phyloP scores from a whole-genome alignment of 2,888 invertebrate genomes.

The Bibio marci region DNA sequence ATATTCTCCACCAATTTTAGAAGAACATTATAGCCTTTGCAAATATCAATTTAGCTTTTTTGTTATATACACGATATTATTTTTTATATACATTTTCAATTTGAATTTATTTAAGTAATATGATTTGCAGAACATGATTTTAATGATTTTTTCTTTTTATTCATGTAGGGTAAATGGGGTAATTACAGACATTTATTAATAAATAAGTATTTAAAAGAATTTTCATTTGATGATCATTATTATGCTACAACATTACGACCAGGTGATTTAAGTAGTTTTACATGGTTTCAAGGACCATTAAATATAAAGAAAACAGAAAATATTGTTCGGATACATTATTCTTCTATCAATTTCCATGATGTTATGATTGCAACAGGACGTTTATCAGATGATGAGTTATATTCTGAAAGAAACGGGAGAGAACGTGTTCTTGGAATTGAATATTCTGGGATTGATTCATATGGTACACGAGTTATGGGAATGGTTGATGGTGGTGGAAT shows the following conservation, averaged over 20 bases:
- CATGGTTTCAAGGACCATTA: constrained; percentile 61
- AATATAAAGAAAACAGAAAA: constrained; percentile 34
- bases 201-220: constrained; percentile 27
- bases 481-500: constrained; percentile 35
- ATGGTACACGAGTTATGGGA: constrained; percentile 48
- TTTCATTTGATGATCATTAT: constrained; percentile 41
- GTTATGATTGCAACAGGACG: constrained; percentile 89
- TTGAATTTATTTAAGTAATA: not conserved
- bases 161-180: constrained; percentile 42
- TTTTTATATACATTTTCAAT: too few relatives aligned
- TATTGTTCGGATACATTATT: constrained; percentile 43
- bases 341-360: constrained; percentile 85
- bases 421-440: constrained; percentile 54
- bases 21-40: too few relatives aligned
- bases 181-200: constrained; percentile 66
- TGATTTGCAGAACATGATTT: constrained; percentile 5
- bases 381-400: constrained; percentile 65
- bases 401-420: constrained; percentile 42
- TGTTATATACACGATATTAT: too few relatives aligned
- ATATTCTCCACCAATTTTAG: too few relatives aligned
- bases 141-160: constrained; percentile 18
- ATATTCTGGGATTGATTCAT: constrained; percentile 38
- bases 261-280: constrained; percentile 73
- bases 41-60: too few relatives aligned
- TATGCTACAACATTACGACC: constrained; percentile 59